Evolutionary conservation across 2,113 vertebrate species (phyloP).

Genomic region (Siniperca chuatsi): DNA sequence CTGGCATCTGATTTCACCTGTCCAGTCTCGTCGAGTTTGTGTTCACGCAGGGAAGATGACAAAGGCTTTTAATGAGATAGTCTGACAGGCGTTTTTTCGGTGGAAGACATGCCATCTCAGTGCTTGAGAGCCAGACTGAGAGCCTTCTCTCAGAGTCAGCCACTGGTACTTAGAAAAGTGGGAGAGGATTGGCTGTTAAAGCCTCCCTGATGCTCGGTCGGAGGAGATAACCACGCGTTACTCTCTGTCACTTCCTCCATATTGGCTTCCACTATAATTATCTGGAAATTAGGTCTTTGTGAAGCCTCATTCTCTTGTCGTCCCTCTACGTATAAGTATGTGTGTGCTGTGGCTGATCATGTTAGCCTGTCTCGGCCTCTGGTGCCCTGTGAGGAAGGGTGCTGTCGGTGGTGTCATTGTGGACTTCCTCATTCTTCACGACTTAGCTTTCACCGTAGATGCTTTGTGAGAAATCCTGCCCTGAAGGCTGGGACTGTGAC

Average conservation of each 20-base stretch:
- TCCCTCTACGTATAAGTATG: background rate
- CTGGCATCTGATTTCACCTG: constrained; percentile 48
- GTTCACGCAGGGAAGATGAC: constrained; percentile 24
- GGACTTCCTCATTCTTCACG: constrained; percentile 54
- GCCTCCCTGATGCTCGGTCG: constrained; percentile 55
- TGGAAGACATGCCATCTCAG: constrained; percentile 39
- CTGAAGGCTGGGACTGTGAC: constrained; percentile 47
- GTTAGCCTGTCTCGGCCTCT: constrained; percentile 38
- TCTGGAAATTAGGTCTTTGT: constrained; percentile 60
- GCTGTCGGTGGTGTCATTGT: constrained; percentile 11
- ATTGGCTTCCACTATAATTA: constrained; percentile 79
- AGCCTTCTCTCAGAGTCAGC: constrained; percentile 49
- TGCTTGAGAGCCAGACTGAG: constrained; percentile 40
- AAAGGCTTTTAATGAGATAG: constrained; percentile 41
- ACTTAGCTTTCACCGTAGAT: constrained; percentile 61
- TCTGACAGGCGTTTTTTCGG: constrained; percentile 33
- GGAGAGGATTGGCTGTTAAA: constrained; percentile 59
- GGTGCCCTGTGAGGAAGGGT: constrained; percentile 25
- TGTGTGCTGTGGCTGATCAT: constrained; percentile 10
- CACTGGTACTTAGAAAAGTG: constrained; percentile 22
- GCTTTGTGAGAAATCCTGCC: constrained; percentile 61
- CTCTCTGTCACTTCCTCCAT: constrained; percentile 72
- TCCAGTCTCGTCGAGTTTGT: constrained; percentile 41
- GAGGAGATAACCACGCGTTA: constrained; percentile 64
- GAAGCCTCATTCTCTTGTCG: constrained; percentile 39